Evolutionary conservation across 2,113 vertebrate species (phyloP).

Genomic region (Illadopsis cleaveri): DNA sequence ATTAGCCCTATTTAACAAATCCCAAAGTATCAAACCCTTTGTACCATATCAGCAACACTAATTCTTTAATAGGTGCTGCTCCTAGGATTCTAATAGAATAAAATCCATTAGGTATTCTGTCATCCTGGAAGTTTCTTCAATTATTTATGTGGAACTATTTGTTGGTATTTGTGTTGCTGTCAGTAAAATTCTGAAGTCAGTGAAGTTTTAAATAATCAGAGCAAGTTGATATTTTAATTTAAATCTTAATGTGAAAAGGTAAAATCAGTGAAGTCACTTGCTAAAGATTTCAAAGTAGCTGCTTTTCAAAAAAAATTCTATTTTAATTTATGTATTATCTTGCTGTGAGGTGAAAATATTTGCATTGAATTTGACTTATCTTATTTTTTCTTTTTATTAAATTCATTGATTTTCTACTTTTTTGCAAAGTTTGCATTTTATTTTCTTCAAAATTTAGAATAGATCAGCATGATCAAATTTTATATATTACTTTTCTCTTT

Average conservation of each 20-base stretch:
- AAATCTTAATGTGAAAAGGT: neutral
- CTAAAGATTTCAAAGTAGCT: neutral
- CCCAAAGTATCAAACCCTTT: neutral
- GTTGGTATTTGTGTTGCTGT: neutral
- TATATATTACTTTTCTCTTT: accelerated
- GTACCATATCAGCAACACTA: neutral
- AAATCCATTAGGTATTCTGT: neutral
- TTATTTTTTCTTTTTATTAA: neutral
- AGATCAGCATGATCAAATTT: neutral
- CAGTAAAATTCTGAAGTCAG: neutral
- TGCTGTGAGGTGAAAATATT: neutral
- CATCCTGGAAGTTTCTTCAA: neutral
- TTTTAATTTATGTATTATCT: neutral
- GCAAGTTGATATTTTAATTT: neutral
- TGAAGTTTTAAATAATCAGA: neutral
- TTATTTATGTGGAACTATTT: neutral
- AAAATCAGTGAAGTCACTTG: neutral
- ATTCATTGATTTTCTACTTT: accelerated
- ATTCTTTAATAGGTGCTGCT: neutral
- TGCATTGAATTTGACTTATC: neutral
- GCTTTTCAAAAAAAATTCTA: neutral
- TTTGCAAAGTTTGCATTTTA: neutral
- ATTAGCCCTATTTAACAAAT: slow-evolving; percentile 46
- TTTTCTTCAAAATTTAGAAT: neutral
- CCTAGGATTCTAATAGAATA: neutral